Conservation (phyloP, 2,113 vertebrate genomes). For the Gobiocypris rarus region DNA sequence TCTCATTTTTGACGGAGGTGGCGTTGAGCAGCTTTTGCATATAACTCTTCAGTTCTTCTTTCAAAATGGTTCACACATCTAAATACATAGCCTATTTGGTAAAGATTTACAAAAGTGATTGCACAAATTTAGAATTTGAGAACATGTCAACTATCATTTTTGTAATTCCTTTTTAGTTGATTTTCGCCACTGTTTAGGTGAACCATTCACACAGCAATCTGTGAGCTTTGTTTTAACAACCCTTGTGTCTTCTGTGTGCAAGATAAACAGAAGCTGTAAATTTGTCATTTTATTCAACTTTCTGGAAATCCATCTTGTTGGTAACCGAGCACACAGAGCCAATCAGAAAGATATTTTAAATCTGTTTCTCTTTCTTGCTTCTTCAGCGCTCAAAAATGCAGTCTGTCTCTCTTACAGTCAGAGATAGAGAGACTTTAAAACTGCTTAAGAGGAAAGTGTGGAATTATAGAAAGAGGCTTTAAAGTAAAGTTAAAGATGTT, state of each 20-base stretch:
- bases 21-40: no score
- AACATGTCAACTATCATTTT: no score
- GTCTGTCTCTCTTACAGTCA: neutral
- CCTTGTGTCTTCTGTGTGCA: neutral
- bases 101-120: neutral
- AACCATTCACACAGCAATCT: neutral
- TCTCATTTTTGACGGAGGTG: no score
- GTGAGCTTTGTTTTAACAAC: neutral
- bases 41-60: no score
- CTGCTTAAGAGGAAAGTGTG: slow-evolving; percentile 4
- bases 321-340: neutral
- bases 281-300: neutral
- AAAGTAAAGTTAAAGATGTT: slow-evolving; percentile 19
- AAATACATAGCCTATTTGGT: no score
- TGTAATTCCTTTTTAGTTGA: neutral
- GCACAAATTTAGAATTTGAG: neutral
- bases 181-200: neutral
- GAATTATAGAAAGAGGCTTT: slow-evolving; percentile 30
- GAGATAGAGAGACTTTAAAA: neutral
- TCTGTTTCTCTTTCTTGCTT: neutral
- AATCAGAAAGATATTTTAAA: slow-evolving; percentile 9
- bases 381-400: neutral
- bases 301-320: neutral
- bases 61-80: no score
- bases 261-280: neutral